Evolutionary conservation across 2,797 vertebrate species (phyloP).

Genomic region (Sebastes cheni): DNA sequence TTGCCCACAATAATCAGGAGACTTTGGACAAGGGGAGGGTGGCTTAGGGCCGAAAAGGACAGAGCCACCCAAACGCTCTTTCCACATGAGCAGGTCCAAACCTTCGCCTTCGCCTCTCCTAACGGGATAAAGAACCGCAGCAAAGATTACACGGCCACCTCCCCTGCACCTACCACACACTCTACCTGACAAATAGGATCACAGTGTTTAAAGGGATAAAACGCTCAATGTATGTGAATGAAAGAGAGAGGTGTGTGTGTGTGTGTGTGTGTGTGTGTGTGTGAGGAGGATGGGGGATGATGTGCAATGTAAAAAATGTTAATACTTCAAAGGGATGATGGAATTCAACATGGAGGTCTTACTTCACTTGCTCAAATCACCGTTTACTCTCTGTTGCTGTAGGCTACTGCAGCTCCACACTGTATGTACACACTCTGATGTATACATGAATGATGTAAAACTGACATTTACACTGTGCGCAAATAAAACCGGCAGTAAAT

Average conservation of each 20-base stretch:
- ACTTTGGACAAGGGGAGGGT: constrained; percentile 42
- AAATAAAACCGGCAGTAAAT: constrained; percentile 54
- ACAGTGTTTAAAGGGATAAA: constrained; percentile 79
- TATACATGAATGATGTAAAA: constrained; percentile 34
- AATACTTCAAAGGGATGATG: constrained; percentile 72
- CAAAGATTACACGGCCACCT: constrained; percentile 80
- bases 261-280: constrained; percentile 19
- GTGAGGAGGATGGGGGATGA: constrained; percentile 25
- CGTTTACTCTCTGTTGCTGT: constrained; percentile 53
- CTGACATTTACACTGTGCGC: constrained; percentile 46
- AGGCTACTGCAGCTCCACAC: constrained; percentile 42
- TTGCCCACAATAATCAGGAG: constrained; percentile 37
- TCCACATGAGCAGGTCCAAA: constrained; percentile 80
- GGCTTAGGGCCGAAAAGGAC: constrained; percentile 72
- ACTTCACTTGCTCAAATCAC: constrained; percentile 52
- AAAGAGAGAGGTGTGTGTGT: constrained; percentile 49
- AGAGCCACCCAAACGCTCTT: constrained; percentile 79
- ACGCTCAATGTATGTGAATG: constrained; percentile 69
- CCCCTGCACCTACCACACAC: constrained; percentile 77
- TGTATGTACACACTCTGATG: constrained; percentile 34
- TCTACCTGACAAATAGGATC: constrained; percentile 84
- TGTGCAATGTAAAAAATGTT: constrained; percentile 56
- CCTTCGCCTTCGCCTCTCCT: constrained; percentile 64
- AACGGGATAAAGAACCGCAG: constrained; percentile 80
- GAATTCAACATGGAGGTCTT: constrained; percentile 65